Evolutionary conservation across 2,797 vertebrate genomes (phyloP).

Genomic region (Eupleurogrammus muticus): DNA sequence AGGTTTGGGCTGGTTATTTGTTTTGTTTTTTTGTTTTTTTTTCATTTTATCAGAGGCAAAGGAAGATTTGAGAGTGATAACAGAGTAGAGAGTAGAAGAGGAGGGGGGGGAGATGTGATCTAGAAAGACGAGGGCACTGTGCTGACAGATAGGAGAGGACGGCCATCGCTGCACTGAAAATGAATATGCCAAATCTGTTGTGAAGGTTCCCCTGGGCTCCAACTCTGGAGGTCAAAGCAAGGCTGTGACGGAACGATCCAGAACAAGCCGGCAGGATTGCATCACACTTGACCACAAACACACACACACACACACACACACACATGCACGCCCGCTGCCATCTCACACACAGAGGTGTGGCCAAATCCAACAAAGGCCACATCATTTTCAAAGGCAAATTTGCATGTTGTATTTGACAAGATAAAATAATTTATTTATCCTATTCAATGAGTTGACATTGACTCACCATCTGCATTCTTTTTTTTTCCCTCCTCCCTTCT

Average conservation of each 20-base stretch:
- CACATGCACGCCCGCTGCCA: not conserved
- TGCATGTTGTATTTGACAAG: not conserved
- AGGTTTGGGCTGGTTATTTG: constrained; percentile 39
- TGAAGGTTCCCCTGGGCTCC: constrained; percentile 85
- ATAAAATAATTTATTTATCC: not conserved
- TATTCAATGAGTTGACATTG: not conserved
- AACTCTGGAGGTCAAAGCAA: constrained; percentile 80
- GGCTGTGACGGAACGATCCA: constrained; percentile 70
- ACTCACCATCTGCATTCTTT: constrained; percentile 4
- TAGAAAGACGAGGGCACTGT: constrained; percentile 75
- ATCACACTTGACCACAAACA: constrained; percentile 51
- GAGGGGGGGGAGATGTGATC: constrained; percentile 77
- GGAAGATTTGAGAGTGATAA: constrained; percentile 54
- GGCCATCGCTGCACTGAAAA: constrained; percentile 79
- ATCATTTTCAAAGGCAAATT: constrained; percentile 3
- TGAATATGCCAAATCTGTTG: constrained; percentile 83
- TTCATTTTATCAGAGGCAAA: constrained; percentile 32
- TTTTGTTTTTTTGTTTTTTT: constrained; percentile 38
- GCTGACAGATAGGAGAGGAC: constrained; percentile 84
- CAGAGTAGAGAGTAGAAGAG: constrained; percentile 41
- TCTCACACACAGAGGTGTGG: constrained; percentile 4
- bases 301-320: constrained; percentile 24
- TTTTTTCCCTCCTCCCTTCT: not conserved
- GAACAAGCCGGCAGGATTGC: constrained; percentile 61
- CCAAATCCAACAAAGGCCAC: constrained; percentile 13